Evolutionary conservation across 2,113 vertebrate genomes (phyloP), one percentile per base, ranked within the genome.

Genomic region (Tor tambroides): DNA sequence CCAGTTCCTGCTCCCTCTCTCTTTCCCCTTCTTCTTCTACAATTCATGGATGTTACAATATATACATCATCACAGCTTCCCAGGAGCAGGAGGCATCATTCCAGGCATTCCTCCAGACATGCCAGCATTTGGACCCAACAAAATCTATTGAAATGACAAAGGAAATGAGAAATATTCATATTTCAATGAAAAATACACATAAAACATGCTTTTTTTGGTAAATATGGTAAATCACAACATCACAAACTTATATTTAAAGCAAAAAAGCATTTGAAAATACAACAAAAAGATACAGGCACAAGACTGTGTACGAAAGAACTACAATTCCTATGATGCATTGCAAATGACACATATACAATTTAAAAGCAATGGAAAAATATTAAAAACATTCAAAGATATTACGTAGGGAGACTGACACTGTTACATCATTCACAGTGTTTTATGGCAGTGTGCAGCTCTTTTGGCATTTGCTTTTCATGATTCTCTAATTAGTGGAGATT

Each of bases 61-160:
- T 46, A 21, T 9, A 81, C 19, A 32, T 65, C 85, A 87, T 96
- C 94, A 99, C 83, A 98, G 96, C 91, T 99, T 99, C 79, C 97
- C 97, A 30, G 97, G 95, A 65, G 96, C 94, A 0, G 97, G 95
- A 79, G 98, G 95, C 91, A 99, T 96, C 94, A 98, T 95, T 83
- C 97, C 95, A 1, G 97, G 94, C 94, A 99, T 97, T 90, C 96
- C 97, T 86, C 98, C 98, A 0, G 98, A 98, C 86, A 99, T 96
- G 41, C 97, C 98, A 0, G 98, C 97, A 93, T 98, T 99, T 74
- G 98, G 98, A 63, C 98, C 98, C 0, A 99, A 93, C 80, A 99
- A 96, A 90, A 99, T 99, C 98, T 99, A 92, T 21, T 6, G 92
- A 91, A 74, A n/a, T 23, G 4, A 46, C n/a, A 32, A 32, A 77